Base-by-base conservation (phyloP, 2,113 vertebrate genomes). In the Dasypus novemcinctus region DNA sequence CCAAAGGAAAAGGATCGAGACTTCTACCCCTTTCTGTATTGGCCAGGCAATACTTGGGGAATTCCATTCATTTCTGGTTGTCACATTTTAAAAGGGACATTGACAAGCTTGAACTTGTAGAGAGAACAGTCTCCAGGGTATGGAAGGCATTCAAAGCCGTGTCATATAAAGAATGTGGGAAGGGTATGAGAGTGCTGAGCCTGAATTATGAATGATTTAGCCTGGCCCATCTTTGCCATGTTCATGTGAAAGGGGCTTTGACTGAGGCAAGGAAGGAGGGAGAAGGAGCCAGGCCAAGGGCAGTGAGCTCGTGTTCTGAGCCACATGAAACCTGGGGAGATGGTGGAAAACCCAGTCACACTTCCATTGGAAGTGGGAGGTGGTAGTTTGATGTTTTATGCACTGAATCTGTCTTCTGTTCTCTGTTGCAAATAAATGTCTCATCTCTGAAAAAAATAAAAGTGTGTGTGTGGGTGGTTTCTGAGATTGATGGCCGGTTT, bases 401-500 rank as follows among this genome's bases (percentile, higher is more conserved):
- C 18, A 57, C 54, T 20, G 54, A 57, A 20, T 57, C 18, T 57
- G 17, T 57, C 54, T 57, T 57, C 54, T 18, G 18, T 17, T 57
- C 20, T 4, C 54, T 57, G 18, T 57, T 57, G 20, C 54, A 57
- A 21, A 21, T 21, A 57, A 57, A 21, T 57, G 20, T 18, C 54
- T 57, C 54, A 57, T 57, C 54, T 57, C 54, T 57, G 18, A 14
- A 54, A 54, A 57, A 57, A 21, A 7, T 21, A 57, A 57, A 21
- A 7, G 54, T 46, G 9, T 46, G 43, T 46, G 54, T 20, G 20
- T 17, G 54, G 18, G 54, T 12, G 13, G 57, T 23, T 57, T 59
- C 57, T 59, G 57, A 59, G 21, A 21, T 2, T 72, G 29, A 14
- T 38, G 0, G 0, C 38, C 59, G 5, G 5, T 57, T 1, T 68